A percentile compares a stretch with the other conserved stretches of the same genome.
Conservation (phyloP, 1,140 invertebrate genomes). For the Magallana angulata region DNA sequence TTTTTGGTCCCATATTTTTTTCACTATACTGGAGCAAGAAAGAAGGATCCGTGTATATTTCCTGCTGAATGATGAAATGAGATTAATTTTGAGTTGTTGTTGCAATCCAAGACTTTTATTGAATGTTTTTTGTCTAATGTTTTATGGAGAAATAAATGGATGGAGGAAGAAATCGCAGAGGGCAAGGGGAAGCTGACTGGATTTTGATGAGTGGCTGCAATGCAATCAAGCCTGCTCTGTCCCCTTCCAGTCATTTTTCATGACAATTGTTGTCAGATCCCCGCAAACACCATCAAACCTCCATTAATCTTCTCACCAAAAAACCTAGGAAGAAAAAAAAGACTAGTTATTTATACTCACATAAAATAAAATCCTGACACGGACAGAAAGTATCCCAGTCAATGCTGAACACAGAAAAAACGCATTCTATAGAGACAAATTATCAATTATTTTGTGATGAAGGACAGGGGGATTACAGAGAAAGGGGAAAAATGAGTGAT, state of each 20-base stretch:
- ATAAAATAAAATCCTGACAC: neutral
- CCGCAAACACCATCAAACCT: constrained; percentile 26
- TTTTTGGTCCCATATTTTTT: too few relatives aligned
- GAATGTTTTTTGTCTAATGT: constrained; percentile 14
- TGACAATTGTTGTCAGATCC: constrained; percentile 12
- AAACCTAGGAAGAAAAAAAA: neutral
- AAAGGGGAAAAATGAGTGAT: neutral
- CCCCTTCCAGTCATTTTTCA: constrained; percentile 25
- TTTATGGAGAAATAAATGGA: constrained; percentile 17
- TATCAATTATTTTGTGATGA: constrained; percentile 30
- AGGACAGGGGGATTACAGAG: constrained; percentile 1
- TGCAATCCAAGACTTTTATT: constrained; percentile 18
- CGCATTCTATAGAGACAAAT: constrained; percentile 14
- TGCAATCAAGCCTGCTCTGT: constrained; percentile 23
- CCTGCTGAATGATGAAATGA: neutral
- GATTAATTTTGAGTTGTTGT: constrained; percentile 1
- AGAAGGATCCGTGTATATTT: neutral
- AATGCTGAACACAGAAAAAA: neutral
- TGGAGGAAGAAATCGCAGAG: neutral
- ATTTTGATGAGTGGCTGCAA: constrained; percentile 25
- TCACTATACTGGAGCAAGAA: too few relatives aligned
- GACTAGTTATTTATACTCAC: constrained; percentile 18
- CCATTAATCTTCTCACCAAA: constrained; percentile 29
- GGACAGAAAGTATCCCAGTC: constrained; percentile 11
- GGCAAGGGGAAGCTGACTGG: constrained; percentile 7